These are phyloP conservation scores for Hepsetus odoe DNA, from an alignment of 2,113 vertebrate genomes.

Conservation along the genomic window DNA sequence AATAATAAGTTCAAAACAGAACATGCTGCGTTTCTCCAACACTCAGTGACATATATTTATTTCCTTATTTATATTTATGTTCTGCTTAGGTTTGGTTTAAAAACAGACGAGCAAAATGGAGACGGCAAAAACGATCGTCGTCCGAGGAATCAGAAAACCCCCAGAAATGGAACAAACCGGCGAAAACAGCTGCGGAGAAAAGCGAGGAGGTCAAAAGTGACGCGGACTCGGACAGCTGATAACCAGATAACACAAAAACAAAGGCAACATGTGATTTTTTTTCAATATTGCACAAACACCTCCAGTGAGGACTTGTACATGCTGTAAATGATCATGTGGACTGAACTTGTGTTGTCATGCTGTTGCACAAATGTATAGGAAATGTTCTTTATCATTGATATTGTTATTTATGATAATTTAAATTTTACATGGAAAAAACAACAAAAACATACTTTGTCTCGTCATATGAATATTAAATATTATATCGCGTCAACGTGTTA, in stretches of 20 bases:
- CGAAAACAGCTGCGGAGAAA: constrained; percentile 85
- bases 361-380: constrained; percentile 86
- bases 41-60: too few relatives aligned
- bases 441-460: constrained; percentile 29
- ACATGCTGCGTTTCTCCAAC: not conserved
- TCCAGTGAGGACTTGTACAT: constrained; percentile 83
- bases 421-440: constrained; percentile 47
- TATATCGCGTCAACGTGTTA: constrained; percentile 57
- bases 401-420: constrained; percentile 83
- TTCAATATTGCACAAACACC: constrained; percentile 83
- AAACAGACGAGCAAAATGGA: constrained; percentile 97
- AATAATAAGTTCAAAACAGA: not conserved
- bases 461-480: constrained; percentile 67
- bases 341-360: constrained; percentile 76
- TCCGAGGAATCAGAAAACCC: constrained; percentile 95
- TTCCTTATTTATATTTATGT: too few relatives aligned
- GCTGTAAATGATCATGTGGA: constrained; percentile 73
- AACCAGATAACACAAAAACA: constrained; percentile 66
- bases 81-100: constrained; percentile 95
- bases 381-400: constrained; percentile 68
- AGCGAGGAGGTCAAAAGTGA: constrained; percentile 88
- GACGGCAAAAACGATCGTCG: constrained; percentile 94
- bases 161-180: constrained; percentile 91
- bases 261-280: constrained; percentile 32
- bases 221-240: constrained; percentile 97